phyloP scores from a whole-genome alignment of 2,113 vertebrate genomes.

The Pyxicephalus adspersus region DNA sequence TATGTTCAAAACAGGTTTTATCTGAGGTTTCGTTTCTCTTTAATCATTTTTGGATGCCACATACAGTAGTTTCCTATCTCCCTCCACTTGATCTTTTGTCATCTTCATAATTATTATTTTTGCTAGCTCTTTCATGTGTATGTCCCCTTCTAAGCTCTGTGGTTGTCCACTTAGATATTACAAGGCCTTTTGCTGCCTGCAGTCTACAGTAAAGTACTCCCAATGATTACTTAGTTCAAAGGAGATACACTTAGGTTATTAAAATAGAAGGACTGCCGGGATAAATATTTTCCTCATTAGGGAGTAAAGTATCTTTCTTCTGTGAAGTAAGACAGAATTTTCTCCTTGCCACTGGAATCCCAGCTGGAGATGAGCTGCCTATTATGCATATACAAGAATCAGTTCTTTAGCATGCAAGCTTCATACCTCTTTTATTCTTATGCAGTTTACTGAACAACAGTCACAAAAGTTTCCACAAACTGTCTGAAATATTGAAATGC shows the following conservation, averaged over 20 bases:
- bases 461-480: background rate
- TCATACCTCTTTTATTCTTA: constrained; percentile 12
- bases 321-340: constrained; percentile 41
- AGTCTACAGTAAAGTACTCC: constrained; percentile 5
- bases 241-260: constrained; percentile 40
- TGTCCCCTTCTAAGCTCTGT: constrained; percentile 3
- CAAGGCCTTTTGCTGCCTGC: constrained; percentile 17
- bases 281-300: constrained; percentile 50
- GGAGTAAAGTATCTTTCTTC: constrained; percentile 33
- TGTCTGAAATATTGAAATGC: no score
- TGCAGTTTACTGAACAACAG: constrained; percentile 18
- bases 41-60: background rate
- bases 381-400: constrained; percentile 29
- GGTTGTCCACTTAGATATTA: constrained; percentile 38
- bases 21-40: background rate
- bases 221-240: constrained; percentile 41
- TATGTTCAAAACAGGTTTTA: background rate
- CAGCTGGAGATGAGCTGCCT: constrained; percentile 40
- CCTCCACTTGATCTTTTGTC: constrained; percentile 21
- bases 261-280: constrained; percentile 42
- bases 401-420: constrained; percentile 4
- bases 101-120: constrained; percentile 42
- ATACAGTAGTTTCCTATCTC: background rate
- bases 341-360: constrained; percentile 21
- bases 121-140: constrained; percentile 23